Evolutionary conservation across 2,113 vertebrate species (phyloP).

Genomic region (Hyaena hyaena): DNA sequence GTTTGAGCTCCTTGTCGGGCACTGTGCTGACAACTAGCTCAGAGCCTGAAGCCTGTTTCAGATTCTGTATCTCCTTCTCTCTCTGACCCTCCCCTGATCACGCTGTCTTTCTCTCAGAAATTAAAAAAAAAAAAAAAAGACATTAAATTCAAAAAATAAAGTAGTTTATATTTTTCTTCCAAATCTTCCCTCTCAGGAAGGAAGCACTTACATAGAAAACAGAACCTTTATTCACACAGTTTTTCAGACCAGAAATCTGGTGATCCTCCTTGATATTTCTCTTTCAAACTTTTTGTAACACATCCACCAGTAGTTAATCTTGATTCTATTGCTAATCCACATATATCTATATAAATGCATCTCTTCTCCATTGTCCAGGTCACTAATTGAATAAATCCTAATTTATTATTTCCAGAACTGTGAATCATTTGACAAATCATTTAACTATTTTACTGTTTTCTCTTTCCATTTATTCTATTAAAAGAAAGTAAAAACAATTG

Average conservation of each 20-base stretch:
- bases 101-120: too few species aligned
- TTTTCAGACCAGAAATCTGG: background rate
- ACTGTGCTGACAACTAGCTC: too few species aligned
- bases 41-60: too few species aligned
- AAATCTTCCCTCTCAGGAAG: background rate
- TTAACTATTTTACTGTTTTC: background rate
- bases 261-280: background rate
- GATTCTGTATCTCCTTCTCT: too few species aligned
- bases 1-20: too few species aligned
- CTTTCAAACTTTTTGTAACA: background rate
- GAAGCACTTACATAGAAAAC: background rate
- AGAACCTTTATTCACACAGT: background rate
- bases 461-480: background rate
- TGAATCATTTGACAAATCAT: background rate
- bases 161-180: background rate
- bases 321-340: background rate
- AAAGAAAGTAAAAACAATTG: background rate
- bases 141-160: too few species aligned
- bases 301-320: background rate
- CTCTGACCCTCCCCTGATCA: too few species aligned
- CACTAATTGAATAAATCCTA: background rate
- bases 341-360: background rate
- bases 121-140: too few species aligned
- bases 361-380: background rate
- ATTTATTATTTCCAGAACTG: background rate